These are phyloP conservation scores for Oncorhynchus nerka DNA, from an alignment of 2,113 vertebrate species.

Conservation along the genomic window DNA sequence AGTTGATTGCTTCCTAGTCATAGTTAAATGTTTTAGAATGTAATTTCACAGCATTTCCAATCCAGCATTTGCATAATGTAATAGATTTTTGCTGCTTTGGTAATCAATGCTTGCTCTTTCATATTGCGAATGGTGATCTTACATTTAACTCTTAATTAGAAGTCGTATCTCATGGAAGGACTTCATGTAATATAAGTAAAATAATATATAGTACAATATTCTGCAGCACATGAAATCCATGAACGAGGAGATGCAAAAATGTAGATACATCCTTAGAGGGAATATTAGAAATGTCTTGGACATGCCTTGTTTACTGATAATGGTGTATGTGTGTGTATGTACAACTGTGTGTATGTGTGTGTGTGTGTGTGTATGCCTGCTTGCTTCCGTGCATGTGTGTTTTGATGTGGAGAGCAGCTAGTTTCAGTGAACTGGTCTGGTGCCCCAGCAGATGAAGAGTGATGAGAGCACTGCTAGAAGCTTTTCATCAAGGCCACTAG, in stretches of 20 bases:
- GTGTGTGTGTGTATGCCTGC: background rate
- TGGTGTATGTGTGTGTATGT: background rate
- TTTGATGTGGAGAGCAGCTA: background rate
- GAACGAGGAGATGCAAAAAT: conserved; percentile 37
- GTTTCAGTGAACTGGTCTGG: background rate
- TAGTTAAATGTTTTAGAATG: conserved; percentile 40
- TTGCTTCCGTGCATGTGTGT: too few species aligned
- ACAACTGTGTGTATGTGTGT: too few species aligned
- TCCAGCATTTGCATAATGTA: conserved; percentile 50
- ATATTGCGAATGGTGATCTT: background rate
- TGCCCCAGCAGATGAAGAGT: conserved; percentile 30
- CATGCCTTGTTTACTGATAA: too few species aligned
- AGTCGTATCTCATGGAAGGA: background rate
- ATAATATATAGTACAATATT: background rate
- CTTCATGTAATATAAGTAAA: background rate
- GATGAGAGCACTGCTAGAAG: conserved; percentile 31
- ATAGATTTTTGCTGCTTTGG: conserved; percentile 41
- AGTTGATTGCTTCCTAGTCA: too few species aligned
- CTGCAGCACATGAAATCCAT: background rate
- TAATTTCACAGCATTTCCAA: conserved; percentile 44
- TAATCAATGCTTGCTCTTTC: conserved; percentile 38
- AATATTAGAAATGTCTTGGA: background rate
- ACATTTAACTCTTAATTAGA: background rate
- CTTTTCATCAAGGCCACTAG: conserved; percentile 41
- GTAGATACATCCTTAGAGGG: background rate